Percentiles rank a stretch among this genome's conserved stretches.
Evolutionary conservation across 2,797 vertebrate species (phyloP).

Genomic region (Clarias laeviceps): DNA sequence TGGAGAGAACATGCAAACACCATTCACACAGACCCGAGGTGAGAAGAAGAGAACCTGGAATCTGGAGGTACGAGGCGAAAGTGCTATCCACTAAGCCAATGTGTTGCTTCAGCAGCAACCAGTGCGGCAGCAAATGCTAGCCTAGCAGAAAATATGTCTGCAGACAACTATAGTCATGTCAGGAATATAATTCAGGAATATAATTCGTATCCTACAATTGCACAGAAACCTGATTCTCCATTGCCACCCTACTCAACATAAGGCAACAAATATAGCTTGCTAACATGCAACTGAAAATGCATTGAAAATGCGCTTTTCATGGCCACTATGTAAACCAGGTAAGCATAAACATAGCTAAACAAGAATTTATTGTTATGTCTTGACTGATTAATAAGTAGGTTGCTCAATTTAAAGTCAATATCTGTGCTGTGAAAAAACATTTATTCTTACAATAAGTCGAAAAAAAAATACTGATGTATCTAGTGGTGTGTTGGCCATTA

Average conservation of each 20-base stretch:
- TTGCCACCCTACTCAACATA: neutral
- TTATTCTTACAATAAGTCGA: neutral
- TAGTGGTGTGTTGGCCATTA: too few relatives aligned
- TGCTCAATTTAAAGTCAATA: neutral
- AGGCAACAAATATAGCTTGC: neutral
- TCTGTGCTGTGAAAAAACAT: neutral
- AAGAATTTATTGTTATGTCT: neutral
- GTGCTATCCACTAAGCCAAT: too few relatives aligned
- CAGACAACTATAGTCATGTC: neutral
- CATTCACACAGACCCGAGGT: too few relatives aligned
- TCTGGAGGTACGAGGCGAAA: too few relatives aligned
- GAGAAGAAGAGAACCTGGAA: too few relatives aligned
- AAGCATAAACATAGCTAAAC: neutral
- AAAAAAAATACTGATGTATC: neutral
- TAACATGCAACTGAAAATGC: neutral
- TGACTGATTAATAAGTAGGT: neutral
- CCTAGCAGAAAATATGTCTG: neutral
- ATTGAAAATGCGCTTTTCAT: neutral
- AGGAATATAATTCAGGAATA: neutral
- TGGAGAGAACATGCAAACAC: too few relatives aligned
- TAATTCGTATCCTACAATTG: neutral
- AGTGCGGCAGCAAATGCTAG: neutral
- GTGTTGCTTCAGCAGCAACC: neutral
- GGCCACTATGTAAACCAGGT: neutral
- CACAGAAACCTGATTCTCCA: neutral